phyloP scores from a whole-genome alignment of 2,113 vertebrate genomes.

The Hemiscyllium ocellatum region DNA sequence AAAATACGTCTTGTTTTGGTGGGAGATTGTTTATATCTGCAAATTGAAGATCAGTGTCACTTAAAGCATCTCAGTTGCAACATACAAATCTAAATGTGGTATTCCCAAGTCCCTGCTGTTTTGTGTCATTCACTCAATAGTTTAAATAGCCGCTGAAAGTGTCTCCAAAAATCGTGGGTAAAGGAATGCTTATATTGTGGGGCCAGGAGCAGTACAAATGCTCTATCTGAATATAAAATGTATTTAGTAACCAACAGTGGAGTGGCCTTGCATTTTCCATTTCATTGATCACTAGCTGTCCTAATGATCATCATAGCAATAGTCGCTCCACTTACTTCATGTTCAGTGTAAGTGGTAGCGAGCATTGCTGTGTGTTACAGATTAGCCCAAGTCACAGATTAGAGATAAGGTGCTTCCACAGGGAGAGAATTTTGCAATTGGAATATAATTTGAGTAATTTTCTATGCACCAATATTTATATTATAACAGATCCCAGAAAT shows the following conservation, averaged over 20 bases:
- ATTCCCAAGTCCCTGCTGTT: background rate
- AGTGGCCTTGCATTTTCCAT: background rate
- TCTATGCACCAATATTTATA: background rate
- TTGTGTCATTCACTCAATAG: background rate
- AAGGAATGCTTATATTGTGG: background rate
- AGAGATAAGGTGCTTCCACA: background rate
- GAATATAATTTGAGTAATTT: slow-evolving; percentile 2
- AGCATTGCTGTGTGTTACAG: background rate
- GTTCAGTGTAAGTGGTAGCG: no score
- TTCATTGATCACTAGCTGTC: background rate
- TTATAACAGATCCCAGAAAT: background rate
- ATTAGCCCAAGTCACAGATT: background rate
- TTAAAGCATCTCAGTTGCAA: background rate
- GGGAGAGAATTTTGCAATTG: background rate
- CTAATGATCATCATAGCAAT: background rate
- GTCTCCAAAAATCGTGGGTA: background rate
- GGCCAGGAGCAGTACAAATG: background rate
- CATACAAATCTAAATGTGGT: background rate
- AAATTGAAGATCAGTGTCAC: background rate
- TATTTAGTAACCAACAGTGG: no score
- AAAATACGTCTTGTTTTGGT: background rate
- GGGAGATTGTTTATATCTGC: background rate
- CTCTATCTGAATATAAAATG: background rate
- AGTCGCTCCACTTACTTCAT: background rate
- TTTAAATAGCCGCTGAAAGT: background rate